These are phyloP conservation scores for Enteromius trimaculatus DNA, from an alignment of 2,797 vertebrate species.

Conservation along the genomic window DNA sequence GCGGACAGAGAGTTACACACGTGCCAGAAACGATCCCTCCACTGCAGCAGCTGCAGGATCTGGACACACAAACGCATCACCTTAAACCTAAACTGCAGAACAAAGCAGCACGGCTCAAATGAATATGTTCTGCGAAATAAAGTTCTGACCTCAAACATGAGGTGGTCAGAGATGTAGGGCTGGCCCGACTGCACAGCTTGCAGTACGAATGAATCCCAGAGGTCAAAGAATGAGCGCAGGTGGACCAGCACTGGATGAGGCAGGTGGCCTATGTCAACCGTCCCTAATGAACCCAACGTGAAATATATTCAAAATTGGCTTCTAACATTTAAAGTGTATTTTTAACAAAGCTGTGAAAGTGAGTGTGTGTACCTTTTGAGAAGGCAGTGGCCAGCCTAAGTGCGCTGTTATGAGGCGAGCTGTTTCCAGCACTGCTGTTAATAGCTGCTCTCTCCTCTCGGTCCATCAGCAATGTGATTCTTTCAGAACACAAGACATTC, in stretches of 20 bases:
- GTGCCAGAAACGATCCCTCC: conserved; percentile 92
- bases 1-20: conserved; percentile 81
- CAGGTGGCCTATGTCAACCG: conserved; percentile 84
- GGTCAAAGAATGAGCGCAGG: conserved; percentile 90
- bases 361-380: conserved; percentile 82
- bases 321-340: background rate
- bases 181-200: conserved; percentile 86
- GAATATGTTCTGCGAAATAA: background rate
- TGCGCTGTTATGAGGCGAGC: conserved; percentile 78
- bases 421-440: conserved; percentile 74
- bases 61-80: conserved; percentile 53
- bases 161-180: conserved; percentile 83
- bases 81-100: background rate
- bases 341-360: background rate
- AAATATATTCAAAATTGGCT: background rate
- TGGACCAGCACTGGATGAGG: conserved; percentile 90
- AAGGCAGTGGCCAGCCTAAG: conserved; percentile 90
- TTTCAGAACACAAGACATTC: conserved; percentile 61
- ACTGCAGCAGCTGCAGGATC: conserved; percentile 79
- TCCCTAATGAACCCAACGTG: conserved; percentile 74
- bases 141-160: conserved; percentile 78
- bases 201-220: conserved; percentile 84
- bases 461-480: conserved; percentile 87
- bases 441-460: conserved; percentile 84
- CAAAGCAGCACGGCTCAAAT: background rate